Evolutionary conservation across 2,888 invertebrate species (phyloP).

Genomic region (Cistogaster globosa): DNA sequence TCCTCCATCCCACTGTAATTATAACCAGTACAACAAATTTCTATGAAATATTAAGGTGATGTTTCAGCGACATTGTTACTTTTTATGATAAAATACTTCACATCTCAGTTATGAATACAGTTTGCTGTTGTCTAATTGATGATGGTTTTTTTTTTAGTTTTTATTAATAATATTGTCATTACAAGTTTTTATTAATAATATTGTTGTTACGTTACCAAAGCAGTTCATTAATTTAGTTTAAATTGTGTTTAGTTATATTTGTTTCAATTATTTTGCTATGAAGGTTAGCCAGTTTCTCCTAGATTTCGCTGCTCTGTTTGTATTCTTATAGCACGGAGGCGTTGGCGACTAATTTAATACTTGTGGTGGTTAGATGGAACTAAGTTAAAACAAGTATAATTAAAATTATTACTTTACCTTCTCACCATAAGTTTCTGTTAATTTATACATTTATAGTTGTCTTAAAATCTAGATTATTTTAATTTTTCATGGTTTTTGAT

Average conservation of each 20-base stretch:
- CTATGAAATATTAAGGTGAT: background rate
- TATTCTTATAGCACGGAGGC: background rate
- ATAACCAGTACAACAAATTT: background rate
- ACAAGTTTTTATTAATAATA: constrained; percentile 13
- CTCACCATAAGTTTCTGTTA: constrained; percentile 2
- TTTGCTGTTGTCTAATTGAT: constrained; percentile 30
- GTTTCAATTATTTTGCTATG: constrained; percentile 33
- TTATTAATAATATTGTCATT: background rate
- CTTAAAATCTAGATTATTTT: background rate
- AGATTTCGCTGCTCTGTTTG: background rate
- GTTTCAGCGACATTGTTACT: background rate
- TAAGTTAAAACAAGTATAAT: background rate
- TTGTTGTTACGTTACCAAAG: constrained; percentile 38
- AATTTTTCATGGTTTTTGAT: constrained; percentile 5
- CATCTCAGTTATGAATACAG: background rate
- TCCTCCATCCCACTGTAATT: background rate
- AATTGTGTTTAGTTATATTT: constrained; percentile 6
- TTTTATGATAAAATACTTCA: constrained; percentile 10
- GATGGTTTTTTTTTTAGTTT: constrained; percentile 12
- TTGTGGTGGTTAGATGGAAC: background rate
- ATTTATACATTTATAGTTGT: background rate
- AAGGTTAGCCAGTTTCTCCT: constrained; percentile 62
- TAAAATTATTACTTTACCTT: constrained; percentile 1
- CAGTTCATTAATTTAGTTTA: constrained; percentile 42
- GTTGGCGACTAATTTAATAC: background rate